These are phyloP conservation scores for Trichomalopsis sarcophagae DNA, from an alignment of 1,140 invertebrate genomes.

Conservation along the genomic window DNA sequence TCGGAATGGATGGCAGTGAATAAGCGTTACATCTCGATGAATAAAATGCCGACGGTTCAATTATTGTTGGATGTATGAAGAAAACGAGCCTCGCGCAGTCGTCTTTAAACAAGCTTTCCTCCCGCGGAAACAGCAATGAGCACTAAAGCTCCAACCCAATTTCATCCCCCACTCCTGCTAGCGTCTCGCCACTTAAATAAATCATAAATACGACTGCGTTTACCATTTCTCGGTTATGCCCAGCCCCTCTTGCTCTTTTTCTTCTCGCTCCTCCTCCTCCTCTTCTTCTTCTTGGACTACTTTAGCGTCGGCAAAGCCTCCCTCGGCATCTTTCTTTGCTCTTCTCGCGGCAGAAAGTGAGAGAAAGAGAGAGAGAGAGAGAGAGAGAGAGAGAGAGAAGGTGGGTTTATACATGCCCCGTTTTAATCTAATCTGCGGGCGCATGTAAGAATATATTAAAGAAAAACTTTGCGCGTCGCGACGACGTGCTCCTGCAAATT, in stretches of 20 bases:
- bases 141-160: constrained; percentile 12
- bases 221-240: constrained; percentile 58
- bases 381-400: not conserved
- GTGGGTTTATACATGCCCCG: constrained; percentile 68
- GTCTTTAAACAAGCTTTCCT: not conserved
- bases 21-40: too few relatives aligned
- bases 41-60: too few relatives aligned
- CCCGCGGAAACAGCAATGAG: not conserved
- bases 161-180: constrained; percentile 4
- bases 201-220: constrained; percentile 72
- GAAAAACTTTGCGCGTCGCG: constrained; percentile 68
- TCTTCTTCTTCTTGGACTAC: constrained; percentile 10
- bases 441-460: constrained; percentile 75
- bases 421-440: constrained; percentile 73
- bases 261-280: not conserved
- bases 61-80: too few relatives aligned
- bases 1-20: too few relatives aligned
- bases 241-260: constrained; percentile 38
- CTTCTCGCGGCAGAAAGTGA: not conserved
- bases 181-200: constrained; percentile 66
- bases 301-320: not conserved
- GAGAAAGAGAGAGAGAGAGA: too few relatives aligned
- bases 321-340: constrained; percentile 16
- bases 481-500: constrained; percentile 65
- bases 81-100: not conserved